Percentiles rank a stretch among this genome's conserved stretches.
Conservation (phyloP, 64 coral and sea anemone species). For the Stichodactyla helianthus region DNA sequence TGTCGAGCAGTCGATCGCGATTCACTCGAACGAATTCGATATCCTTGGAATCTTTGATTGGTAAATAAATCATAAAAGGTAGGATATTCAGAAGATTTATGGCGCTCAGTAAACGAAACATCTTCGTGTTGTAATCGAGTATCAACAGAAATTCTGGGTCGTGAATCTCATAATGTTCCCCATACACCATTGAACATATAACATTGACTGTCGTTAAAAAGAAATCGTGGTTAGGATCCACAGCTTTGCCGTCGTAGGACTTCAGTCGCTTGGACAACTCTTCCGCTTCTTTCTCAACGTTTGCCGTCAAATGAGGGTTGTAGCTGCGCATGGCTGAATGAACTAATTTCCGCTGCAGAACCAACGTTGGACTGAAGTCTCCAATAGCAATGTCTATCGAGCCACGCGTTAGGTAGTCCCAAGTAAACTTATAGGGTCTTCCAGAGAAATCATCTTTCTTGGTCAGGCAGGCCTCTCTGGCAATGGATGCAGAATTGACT, state of each 20-base stretch:
- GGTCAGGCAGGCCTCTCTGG: slow-evolving; percentile 42
- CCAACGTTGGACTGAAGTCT: slow-evolving; percentile 44
- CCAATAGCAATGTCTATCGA: slow-evolving; percentile 34
- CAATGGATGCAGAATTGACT: slow-evolving; percentile 36
- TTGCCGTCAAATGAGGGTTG: slow-evolving; percentile 16
- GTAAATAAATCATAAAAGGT: slow-evolving; percentile 38
- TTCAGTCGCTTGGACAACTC: slow-evolving; percentile 21
- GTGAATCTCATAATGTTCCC: slow-evolving; percentile 30
- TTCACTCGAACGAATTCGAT: neutral
- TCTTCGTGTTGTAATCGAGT: neutral
- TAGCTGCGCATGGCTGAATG: slow-evolving; percentile 67
- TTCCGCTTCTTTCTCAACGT: slow-evolving; percentile 29
- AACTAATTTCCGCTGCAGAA: slow-evolving; percentile 51
- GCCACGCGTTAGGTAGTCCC: slow-evolving; percentile 32
- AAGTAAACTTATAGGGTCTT: slow-evolving; percentile 33
- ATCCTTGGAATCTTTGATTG: slow-evolving; percentile 27
- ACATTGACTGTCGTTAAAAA: slow-evolving; percentile 39
- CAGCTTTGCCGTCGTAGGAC: slow-evolving; percentile 15
- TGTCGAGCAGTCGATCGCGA: slow-evolving; percentile 29
- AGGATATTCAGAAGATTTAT: slow-evolving; percentile 26
- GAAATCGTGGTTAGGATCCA: slow-evolving; percentile 49
- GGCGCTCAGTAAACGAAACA: neutral
- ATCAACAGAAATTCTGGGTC: slow-evolving; percentile 51
- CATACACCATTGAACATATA: slow-evolving; percentile 53
- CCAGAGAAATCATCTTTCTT: slow-evolving; percentile 44